Base-by-base conservation (phyloP, 2,888 invertebrate genomes). In the Caenorhabditis sp. region DNA sequence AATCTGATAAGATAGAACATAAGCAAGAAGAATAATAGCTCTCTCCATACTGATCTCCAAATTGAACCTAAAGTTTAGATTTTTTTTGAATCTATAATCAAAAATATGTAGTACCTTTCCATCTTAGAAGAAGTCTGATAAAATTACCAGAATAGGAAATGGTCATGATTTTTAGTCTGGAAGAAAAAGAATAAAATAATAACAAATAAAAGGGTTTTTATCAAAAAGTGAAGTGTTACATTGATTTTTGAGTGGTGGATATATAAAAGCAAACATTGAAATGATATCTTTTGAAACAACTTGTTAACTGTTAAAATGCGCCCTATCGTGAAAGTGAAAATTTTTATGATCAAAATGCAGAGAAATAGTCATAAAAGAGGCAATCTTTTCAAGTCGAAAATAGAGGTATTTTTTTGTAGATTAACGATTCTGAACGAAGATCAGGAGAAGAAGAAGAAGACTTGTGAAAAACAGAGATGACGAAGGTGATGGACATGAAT, bases 131-230 rank as follows among this genome's bases (percentile, higher is more conserved):
- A 21, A 82, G 63, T 1, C 77, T 79, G 50, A 81, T 70, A 56
- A 80, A 82, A 60, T 76, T 81, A 27, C 81, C 83, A 36, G 80
- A 77, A 59, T 83, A 83, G 56, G 81, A 80, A 58, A 83, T 77
- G 26, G 83, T 83, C 83, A 83, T 83, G 20, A 43, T 43, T 14
- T 7, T 7, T 12, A 10, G 10, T 31, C 31, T 31, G 31, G 31
- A 31, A 31, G 31, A 4, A 31, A 31, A 31, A 31, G 31, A 31
- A 31, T 31, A 4, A 31, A 31, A 31, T n/a, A n/a, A n/a, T n/a
- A 23, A 2, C 3, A 49, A 49, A 12, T 49, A 60, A 25, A 43
- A 43, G 17, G 12, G 43, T 10, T 43, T 43, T 43, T 43, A 43
- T 43, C 43, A 31, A 31, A 31, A 31, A 31, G 31, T 43, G 43